phyloP scores from a whole-genome alignment of 2,113 vertebrate genomes.

The Callorhinus ursinus region DNA sequence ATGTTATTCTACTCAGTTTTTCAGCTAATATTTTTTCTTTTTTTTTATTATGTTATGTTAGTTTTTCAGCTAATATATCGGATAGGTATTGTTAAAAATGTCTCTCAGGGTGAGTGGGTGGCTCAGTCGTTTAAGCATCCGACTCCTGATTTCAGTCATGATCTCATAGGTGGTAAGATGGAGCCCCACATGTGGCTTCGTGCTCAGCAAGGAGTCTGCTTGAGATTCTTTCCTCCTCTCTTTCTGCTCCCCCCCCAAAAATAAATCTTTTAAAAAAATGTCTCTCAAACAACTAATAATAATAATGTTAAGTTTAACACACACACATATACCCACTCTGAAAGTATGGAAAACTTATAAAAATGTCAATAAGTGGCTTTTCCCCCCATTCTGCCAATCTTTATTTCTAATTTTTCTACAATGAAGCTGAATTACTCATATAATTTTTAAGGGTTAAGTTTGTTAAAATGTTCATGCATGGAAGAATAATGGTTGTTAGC shows the following conservation, averaged over 20 bases:
- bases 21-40: neutral
- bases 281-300: neutral
- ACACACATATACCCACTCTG: neutral
- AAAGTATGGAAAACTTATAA: neutral
- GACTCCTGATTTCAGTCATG: neutral
- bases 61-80: neutral
- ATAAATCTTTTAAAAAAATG: neutral
- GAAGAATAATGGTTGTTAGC: neutral
- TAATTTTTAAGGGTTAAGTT: neutral
- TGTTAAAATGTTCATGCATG: neutral
- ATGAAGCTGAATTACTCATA: neutral
- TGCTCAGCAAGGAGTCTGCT: neutral
- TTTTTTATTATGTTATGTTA: too few species aligned
- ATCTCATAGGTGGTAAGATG: neutral
- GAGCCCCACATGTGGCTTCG: neutral
- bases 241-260: neutral
- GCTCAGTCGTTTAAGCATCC: neutral
- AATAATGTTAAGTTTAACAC: neutral
- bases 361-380: neutral
- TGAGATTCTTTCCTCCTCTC: neutral
- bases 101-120: neutral
- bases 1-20: neutral
- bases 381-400: neutral
- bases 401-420: neutral
- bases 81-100: neutral